These are phyloP conservation scores for Catharus ustulatus DNA, from an alignment of 2,797 vertebrate genomes.

Conservation along the genomic window DNA sequence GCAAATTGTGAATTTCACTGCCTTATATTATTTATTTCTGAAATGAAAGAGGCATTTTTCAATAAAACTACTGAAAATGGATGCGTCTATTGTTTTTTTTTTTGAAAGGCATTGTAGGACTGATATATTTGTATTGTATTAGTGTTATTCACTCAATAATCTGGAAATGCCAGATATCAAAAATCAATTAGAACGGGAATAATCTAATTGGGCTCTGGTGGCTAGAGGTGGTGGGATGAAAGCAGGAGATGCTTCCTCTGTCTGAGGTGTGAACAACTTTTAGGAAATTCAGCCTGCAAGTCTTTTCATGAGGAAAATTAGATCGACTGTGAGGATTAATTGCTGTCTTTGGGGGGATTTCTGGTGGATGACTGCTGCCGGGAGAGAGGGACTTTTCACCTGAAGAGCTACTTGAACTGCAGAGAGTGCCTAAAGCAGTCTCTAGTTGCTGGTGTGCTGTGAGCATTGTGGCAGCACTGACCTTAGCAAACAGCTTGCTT, in stretches of 20 bases:
- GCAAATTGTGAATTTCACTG: slow-evolving; percentile 98
- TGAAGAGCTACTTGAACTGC: background rate
- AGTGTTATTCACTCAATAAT: background rate
- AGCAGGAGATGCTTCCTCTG: background rate
- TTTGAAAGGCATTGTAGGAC: background rate
- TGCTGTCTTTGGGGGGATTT: background rate
- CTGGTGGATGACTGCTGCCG: background rate
- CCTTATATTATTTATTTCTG: slow-evolving; percentile 99
- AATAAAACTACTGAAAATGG: slow-evolving; percentile 99
- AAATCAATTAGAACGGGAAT: background rate
- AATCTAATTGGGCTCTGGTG: background rate
- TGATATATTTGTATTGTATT: background rate
- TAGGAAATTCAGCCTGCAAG: background rate
- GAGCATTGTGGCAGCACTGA: background rate
- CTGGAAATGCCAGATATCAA: background rate
- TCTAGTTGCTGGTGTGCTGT: background rate
- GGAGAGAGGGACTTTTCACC: background rate
- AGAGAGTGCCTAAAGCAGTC: background rate
- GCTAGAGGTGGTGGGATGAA: background rate
- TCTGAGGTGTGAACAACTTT: background rate
- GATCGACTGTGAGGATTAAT: background rate
- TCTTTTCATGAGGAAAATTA: background rate
- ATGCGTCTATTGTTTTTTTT: slow-evolving; percentile 32
- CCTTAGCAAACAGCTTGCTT: background rate
- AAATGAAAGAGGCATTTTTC: slow-evolving; percentile 99